Evolutionary conservation across 35 echinoderm and acorn worm genomes (phyloP).

Genomic region (Apostichopus californicus): DNA sequence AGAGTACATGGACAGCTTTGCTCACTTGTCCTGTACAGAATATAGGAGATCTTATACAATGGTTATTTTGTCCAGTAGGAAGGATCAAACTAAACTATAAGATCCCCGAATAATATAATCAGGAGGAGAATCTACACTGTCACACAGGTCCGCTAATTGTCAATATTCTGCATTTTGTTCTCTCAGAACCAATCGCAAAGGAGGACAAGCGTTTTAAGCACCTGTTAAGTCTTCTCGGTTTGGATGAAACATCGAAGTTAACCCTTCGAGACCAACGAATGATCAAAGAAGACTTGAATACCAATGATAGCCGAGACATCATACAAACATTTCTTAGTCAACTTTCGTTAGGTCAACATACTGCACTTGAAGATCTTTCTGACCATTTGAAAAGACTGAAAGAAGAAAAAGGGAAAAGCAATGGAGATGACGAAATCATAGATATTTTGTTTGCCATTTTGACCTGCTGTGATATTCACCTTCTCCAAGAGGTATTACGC

Average conservation of each 20-base stretch:
- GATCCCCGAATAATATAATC: no score
- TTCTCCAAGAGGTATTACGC: slow-evolving; percentile 27
- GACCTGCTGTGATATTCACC: slow-evolving; percentile 4
- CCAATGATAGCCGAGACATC: no score
- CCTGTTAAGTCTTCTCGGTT: not conserved
- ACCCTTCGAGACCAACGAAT: not conserved
- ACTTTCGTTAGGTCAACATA: not conserved
- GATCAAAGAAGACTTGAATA: not conserved
- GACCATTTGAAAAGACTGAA: not conserved
- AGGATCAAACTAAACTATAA: no score
- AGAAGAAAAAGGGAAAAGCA: not conserved
- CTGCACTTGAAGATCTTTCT: not conserved
- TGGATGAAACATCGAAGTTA: not conserved
- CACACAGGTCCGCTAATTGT: no score
- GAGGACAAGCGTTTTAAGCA: not conserved
- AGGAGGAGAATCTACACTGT: no score
- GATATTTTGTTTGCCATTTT: slow-evolving; percentile 22
- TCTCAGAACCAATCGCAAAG: no score
- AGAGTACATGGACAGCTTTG: no score
- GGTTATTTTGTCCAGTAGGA: no score
- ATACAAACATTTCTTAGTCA: not conserved
- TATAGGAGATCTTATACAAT: no score
- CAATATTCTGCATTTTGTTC: no score
- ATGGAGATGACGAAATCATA: not conserved
- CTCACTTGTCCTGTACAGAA: no score